Evolutionary conservation across 2,113 vertebrate genomes (phyloP).

Genomic region (Peromyscus californicus): DNA sequence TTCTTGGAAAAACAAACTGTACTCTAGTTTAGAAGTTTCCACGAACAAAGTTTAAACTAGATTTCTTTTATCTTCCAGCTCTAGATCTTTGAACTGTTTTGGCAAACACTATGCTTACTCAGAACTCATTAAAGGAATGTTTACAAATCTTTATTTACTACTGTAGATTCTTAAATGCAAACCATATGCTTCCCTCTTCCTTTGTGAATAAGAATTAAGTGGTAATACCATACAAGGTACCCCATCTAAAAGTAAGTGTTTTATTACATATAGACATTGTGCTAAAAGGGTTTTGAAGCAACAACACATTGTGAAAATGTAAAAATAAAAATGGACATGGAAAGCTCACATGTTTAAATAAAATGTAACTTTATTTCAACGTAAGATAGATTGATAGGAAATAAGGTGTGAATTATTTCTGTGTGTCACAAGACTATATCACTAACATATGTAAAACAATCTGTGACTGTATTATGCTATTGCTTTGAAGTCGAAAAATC

Average conservation of each 20-base stretch:
- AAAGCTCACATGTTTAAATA: not conserved
- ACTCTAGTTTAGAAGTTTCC: not conserved
- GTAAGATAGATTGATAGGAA: not conserved
- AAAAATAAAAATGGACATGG: not conserved
- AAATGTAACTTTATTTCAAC: not conserved
- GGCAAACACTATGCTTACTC: not conserved
- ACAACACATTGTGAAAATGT: not conserved
- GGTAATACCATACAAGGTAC: not conserved
- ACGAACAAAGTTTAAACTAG: too few relatives aligned
- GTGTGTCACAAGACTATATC: not conserved
- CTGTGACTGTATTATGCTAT: not conserved
- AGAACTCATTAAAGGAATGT: not conserved
- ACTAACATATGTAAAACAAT: not conserved
- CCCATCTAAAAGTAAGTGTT: not conserved
- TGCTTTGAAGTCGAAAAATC: not conserved
- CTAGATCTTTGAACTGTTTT: not conserved
- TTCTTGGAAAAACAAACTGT: not conserved
- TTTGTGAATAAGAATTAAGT: not conserved
- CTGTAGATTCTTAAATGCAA: not conserved
- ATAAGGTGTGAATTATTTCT: not conserved
- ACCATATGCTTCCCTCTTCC: not conserved
- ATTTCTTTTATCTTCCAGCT: not conserved
- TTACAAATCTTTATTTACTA: constrained; percentile 19
- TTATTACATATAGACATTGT: not conserved
- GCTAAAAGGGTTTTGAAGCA: not conserved